phyloP scores from a whole-genome alignment of 2,113 vertebrate genomes.

The Polypterus senegalus region DNA sequence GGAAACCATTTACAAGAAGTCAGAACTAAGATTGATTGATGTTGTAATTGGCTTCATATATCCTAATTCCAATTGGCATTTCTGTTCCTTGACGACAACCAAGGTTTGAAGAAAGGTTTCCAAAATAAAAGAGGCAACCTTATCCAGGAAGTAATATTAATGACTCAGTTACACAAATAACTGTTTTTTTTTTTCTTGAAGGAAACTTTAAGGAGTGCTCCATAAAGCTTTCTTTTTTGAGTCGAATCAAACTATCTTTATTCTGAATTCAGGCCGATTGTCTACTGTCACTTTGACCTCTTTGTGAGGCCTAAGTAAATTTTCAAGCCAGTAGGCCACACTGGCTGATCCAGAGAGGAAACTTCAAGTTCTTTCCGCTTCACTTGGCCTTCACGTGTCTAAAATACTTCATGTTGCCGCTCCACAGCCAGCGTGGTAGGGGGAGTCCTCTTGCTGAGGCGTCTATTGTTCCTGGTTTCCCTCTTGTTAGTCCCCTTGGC shows the following conservation, averaged over 20 bases:
- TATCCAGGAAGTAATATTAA: conserved; percentile 4
- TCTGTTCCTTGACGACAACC: conserved; percentile 31
- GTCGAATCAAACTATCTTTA: conserved; percentile 31
- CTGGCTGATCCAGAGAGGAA: conserved; percentile 46
- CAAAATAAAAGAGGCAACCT: conserved; percentile 19
- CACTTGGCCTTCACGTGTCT: conserved; percentile 54
- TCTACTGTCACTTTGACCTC: conserved; percentile 38
- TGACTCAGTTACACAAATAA: conserved; percentile 16
- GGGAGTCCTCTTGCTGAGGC: conserved; percentile 40
- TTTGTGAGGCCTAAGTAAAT: conserved; percentile 38
- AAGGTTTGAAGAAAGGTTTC: conserved; percentile 23
- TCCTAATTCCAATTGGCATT: conserved; percentile 32
- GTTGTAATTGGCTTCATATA: conserved; percentile 31
- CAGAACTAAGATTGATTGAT: conserved; percentile 31
- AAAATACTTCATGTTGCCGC: conserved; percentile 46
- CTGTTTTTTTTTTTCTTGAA: conserved; percentile 8
- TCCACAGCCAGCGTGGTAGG: conserved; percentile 41
- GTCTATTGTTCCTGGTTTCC: conserved; percentile 54
- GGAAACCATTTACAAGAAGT: too few species aligned
- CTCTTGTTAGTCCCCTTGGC: conserved; percentile 70
- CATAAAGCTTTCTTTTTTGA: conserved; percentile 13
- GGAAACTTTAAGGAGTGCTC: too few species aligned
- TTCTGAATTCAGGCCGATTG: conserved; percentile 26
- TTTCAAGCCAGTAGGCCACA: conserved; percentile 40
- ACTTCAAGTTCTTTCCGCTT: conserved; percentile 50